A percentile compares a stretch with the other conserved stretches of the same genome.
phyloP scores from a whole-genome alignment of 2,888 invertebrate species.

The Tenthredo mesomela region DNA sequence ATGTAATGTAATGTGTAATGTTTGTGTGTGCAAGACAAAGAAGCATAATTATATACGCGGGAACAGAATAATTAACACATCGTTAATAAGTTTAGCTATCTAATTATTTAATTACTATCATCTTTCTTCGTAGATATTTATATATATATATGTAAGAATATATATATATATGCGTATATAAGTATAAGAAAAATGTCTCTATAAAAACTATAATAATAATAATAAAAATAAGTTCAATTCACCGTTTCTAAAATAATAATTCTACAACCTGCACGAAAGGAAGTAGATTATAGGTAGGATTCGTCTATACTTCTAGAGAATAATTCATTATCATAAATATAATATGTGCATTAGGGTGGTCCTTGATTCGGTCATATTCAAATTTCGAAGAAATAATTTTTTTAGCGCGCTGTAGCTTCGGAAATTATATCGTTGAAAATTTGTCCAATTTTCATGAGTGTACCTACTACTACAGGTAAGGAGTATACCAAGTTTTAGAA shows the following conservation, averaged over 20 bases:
- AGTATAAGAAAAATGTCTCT: not conserved
- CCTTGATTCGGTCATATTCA: too few relatives aligned
- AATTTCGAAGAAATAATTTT: too few relatives aligned
- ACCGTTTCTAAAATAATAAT: not conserved
- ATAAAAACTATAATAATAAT: not conserved
- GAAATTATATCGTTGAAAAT: too few relatives aligned
- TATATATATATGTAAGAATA: not conserved
- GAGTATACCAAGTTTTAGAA: too few relatives aligned
- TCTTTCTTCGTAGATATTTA: not conserved
- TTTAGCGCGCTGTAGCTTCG: too few relatives aligned
- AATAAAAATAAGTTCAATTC: not conserved
- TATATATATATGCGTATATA: not conserved
- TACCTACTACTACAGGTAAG: too few relatives aligned
- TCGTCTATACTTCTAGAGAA: not conserved
- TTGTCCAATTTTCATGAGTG: too few relatives aligned
- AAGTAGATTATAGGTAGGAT: constrained; percentile 9
- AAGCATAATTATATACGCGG: not conserved
- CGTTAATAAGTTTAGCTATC: constrained; percentile 34
- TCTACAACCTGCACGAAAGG: not conserved
- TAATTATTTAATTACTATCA: constrained; percentile 31
- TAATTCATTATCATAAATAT: not conserved
- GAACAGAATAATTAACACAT: constrained; percentile 32
- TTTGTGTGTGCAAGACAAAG: constrained; percentile 1
- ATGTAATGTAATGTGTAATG: not conserved
- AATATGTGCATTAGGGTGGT: not conserved